Evolutionary conservation across 2,888 invertebrate species (phyloP), one percentile per base, ranked within the genome.

Genomic region (Acrobeloides nanus): DNA sequence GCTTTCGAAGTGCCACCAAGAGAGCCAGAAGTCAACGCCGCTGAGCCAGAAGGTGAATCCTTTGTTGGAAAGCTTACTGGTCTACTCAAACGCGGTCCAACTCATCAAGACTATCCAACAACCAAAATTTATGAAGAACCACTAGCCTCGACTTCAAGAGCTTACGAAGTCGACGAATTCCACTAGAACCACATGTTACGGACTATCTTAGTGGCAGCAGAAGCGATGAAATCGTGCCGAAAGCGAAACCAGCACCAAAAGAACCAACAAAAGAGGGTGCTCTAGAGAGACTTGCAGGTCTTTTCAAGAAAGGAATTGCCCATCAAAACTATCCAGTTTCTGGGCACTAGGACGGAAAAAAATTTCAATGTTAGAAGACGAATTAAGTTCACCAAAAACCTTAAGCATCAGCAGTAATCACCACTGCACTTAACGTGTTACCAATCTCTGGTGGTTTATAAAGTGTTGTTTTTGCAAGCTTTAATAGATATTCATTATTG

Each of bases 81-180:
- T 7, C 39, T 53, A 12, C 57, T 61, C 46, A 55, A 48, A 49
- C 48, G 39, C 24, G 42, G 46, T 27, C 40, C 54, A 10, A 51
- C 58, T 32, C 51, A 50, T 26, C 40, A 41, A 12, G 62, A 62
- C 46, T 64, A 61, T 43, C 59, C 63, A 26, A 23, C 44, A 8
- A 43, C 59, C 25, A 58, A 56, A 39, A 20, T 38, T 17, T 63
- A 53, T 31, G 38, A 44, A 6, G 62, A 59, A 27, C 57, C 55
- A n/a, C n/a, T 18, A n/a, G 38, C 17, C 20, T 17, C 17, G 20
- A 37, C 38, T 2, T n/a, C 18, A 3, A 15, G 38, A 17, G n/a
- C n/a, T 18, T n/a, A 23, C 3, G 59, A 63, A 27, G 38, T 62
- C 27, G 46, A 55, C n/a, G 52, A 2, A 10, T 41, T 2, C 62